phyloP scores from a whole-genome alignment of 2,888 invertebrate species.

The Coleophora flavipennella region DNA sequence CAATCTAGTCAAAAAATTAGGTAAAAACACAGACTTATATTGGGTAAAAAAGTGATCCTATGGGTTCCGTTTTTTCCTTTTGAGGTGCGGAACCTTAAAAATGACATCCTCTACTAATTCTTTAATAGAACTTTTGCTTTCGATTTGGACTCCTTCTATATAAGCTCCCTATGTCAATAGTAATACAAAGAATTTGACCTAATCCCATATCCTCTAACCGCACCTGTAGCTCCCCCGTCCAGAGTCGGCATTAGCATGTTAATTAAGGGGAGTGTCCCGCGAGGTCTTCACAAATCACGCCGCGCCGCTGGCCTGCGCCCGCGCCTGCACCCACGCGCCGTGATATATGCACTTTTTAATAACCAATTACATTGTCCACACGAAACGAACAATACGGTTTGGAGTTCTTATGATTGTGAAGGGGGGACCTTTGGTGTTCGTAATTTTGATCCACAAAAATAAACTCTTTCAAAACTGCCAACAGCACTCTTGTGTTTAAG shows the following conservation, averaged over 20 bases:
- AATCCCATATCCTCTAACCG: background rate
- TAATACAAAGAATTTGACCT: slow-evolving; percentile 10
- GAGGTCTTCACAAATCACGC: slow-evolving; percentile 19
- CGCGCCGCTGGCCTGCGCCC: slow-evolving; percentile 8
- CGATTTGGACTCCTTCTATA: no score
- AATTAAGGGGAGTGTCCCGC: slow-evolving; percentile 58
- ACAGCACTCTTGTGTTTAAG: no score
- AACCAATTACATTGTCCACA: slow-evolving; percentile 59
- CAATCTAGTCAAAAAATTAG: no score
- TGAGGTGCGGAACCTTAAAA: no score
- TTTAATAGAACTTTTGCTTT: background rate
- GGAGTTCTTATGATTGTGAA: no score
- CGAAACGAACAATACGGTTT: slow-evolving; percentile 1
- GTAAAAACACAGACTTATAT: no score
- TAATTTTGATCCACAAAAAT: no score
- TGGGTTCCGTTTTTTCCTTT: no score
- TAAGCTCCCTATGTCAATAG: slow-evolving; percentile 1
- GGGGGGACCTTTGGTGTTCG: no score
- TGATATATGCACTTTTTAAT: slow-evolving; percentile 40
- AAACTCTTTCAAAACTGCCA: no score
- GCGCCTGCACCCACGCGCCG: slow-evolving; percentile 7
- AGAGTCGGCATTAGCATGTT: slow-evolving; percentile 62
- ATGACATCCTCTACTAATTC: no score
- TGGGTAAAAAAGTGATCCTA: no score
- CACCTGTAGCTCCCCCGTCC: slow-evolving; percentile 16